Percentiles rank a stretch among this genome's conserved stretches.
Conservation (phyloP, 2,113 vertebrate species). For the Salvelinus namaycush region DNA sequence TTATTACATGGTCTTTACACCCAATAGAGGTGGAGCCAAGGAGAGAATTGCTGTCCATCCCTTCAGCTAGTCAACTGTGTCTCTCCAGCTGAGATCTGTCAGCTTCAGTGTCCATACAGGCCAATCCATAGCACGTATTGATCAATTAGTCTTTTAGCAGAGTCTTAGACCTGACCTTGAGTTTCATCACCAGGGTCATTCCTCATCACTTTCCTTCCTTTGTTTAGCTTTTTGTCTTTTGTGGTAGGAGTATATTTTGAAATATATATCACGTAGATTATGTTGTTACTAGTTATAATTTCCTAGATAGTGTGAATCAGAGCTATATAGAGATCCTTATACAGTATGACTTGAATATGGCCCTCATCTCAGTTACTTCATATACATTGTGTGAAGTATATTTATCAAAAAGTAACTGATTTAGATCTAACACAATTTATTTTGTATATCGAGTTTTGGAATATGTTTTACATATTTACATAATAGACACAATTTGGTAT, state of each 20-base stretch:
- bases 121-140: too few species aligned
- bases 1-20: background rate
- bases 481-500: background rate
- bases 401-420: background rate
- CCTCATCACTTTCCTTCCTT: background rate
- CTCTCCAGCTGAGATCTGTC: slow-evolving; percentile 29
- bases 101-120: slow-evolving; percentile 44
- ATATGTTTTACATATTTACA: background rate
- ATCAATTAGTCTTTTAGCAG: slow-evolving; percentile 41
- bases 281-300: too few species aligned
- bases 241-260: too few species aligned
- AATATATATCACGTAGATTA: too few species aligned
- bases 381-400: background rate
- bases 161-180: slow-evolving; percentile 58
- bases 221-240: too few species aligned
- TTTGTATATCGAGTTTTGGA: too few species aligned
- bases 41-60: background rate
- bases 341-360: too few species aligned
- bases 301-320: too few species aligned
- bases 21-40: background rate
- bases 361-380: background rate
- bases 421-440: too few species aligned
- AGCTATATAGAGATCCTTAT: too few species aligned
- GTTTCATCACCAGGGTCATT: slow-evolving; percentile 23
- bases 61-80: slow-evolving; percentile 40